phyloP scores from a whole-genome alignment of 2,113 vertebrate genomes.

The Promerops cafer region DNA sequence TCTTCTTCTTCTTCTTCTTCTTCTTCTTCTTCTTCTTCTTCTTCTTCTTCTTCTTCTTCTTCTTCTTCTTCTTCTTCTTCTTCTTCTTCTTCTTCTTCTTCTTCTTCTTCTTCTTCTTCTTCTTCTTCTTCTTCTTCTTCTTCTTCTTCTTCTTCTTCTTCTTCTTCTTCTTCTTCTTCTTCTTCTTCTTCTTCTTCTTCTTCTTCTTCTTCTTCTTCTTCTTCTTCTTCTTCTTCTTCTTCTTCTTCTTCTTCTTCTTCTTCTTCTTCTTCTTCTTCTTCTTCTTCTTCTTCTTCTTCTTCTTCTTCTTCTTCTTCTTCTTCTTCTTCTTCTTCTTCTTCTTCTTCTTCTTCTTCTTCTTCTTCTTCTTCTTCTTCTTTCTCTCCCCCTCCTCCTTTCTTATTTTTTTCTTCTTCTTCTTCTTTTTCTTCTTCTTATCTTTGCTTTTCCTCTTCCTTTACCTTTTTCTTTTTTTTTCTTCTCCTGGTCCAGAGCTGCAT shows the following conservation, averaged over 20 bases:
- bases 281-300: too few species aligned
- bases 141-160: neutral
- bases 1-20: neutral
- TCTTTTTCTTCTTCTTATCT: neutral
- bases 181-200: neutral
- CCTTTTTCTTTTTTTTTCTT: neutral
- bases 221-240: neutral
- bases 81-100: too few species aligned
- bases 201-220: neutral
- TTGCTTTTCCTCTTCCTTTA: neutral
- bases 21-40: neutral
- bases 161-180: neutral
- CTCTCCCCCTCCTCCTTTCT: fast-evolving
- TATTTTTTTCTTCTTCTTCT: neutral
- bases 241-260: neutral
- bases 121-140: neutral
- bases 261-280: too few species aligned
- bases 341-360: neutral
- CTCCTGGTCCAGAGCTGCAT: constrained; percentile 68
- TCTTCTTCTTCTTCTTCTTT: neutral
- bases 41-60: neutral
- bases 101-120: neutral
- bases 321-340: neutral
- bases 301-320: neutral
- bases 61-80: too few species aligned